Conservation (phyloP, 2,797 vertebrate species). For the Acipenser transmontanus region DNA sequence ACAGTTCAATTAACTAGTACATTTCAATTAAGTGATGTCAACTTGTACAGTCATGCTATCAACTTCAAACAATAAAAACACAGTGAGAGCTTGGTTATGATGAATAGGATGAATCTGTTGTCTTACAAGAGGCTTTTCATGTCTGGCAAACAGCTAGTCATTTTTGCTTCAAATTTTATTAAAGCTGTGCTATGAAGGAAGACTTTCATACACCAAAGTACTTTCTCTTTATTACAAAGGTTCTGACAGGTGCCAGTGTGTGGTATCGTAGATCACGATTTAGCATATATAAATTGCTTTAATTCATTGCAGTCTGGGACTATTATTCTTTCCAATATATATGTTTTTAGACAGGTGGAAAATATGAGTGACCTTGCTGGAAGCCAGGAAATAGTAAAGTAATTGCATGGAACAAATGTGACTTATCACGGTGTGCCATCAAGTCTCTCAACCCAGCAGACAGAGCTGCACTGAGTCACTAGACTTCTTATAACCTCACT, state of each 20-base stretch:
- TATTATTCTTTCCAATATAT: not conserved
- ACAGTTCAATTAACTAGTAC: too few species aligned
- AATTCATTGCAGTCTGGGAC: not conserved
- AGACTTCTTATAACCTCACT: too few species aligned
- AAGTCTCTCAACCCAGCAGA: not conserved
- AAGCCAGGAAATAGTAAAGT: not conserved
- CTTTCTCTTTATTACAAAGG: constrained; percentile 2
- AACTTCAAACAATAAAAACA: too few species aligned
- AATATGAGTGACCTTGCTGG: not conserved
- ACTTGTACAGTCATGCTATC: too few species aligned
- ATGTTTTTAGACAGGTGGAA: not conserved
- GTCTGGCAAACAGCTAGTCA: not conserved
- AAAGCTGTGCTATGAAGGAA: constrained; percentile 4
- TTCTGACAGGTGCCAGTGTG: constrained; percentile 8
- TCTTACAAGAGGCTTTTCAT: too few species aligned
- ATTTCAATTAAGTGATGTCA: too few species aligned
- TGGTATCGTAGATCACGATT: constrained; percentile 1
- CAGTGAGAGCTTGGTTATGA: too few species aligned
- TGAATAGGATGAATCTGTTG: too few species aligned
- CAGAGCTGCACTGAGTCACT: too few species aligned
- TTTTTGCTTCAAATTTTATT: constrained; percentile 1
- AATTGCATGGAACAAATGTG: not conserved
- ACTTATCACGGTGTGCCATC: not conserved
- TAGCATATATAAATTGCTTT: not conserved
- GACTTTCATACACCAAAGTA: constrained; percentile 1